Conservation (phyloP, 2,113 vertebrate species). For the Apteryx owenii region DNA sequence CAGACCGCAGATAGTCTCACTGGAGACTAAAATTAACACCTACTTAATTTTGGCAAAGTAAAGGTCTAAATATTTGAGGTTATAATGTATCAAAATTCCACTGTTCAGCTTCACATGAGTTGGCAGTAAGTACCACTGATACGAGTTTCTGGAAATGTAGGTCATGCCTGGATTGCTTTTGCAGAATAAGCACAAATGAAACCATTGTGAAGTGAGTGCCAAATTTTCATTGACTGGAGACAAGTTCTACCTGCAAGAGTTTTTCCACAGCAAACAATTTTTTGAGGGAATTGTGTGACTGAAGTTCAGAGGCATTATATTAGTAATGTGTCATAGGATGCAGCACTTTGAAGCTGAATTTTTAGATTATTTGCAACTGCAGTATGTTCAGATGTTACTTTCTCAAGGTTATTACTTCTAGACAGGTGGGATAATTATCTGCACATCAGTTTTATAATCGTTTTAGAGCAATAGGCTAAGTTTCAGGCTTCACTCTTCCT, state of each 20-base stretch:
- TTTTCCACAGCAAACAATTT: not conserved
- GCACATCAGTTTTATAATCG: conserved; percentile 22
- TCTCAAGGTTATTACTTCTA: not conserved
- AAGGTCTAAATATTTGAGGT: not conserved
- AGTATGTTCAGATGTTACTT: conserved; percentile 35
- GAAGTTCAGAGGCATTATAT: not conserved
- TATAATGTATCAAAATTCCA: not conserved
- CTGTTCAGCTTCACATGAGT: not conserved
- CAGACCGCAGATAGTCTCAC: not conserved
- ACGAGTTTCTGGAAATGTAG: not conserved
- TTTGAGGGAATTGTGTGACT: not conserved
- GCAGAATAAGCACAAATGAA: not conserved
- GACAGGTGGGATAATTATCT: conserved; percentile 34
- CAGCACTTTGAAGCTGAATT: not conserved
- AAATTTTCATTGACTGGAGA: not conserved
- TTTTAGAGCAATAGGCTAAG: conserved; percentile 33
- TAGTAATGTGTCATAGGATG: not conserved
- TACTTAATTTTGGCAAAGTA: not conserved
- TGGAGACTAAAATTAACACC: not conserved
- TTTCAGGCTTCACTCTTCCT: not conserved
- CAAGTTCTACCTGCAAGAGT: not conserved
- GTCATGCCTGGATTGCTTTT: not conserved
- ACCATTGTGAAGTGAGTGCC: not conserved
- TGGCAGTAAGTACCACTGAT: not conserved
- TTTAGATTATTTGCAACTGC: not conserved